Evolutionary conservation across 2,113 vertebrate species (phyloP), one percentile per base, ranked within the genome.

Genomic region (Ophthalmolycus amberensis): DNA sequence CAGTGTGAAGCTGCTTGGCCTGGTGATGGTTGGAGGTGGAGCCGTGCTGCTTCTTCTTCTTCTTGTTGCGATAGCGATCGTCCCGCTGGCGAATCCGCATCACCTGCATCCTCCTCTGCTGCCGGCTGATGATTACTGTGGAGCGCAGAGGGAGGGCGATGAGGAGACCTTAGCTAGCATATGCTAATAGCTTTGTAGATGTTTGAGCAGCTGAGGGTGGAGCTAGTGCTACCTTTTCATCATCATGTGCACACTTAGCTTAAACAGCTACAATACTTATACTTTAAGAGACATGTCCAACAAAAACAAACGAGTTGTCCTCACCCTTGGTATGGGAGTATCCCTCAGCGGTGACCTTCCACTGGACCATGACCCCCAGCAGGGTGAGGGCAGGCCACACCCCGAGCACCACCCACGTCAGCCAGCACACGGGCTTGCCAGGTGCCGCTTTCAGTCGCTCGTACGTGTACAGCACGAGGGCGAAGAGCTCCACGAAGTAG

Each of bases 281-380:
- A 46, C 38, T 42, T 42, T 12, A 42, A 42, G 40, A 42, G 46
- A 25, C n/a, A 27, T 2, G 25, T 29, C 29, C 29, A 29, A 29
- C 29, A 29, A 29, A 29, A 29, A 29, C 29, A 29, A 29, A 29
- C 29, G 29, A 29, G 29, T 48, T 32, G 14, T 71, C 18, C 92
- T 92, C 76, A 98, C 98, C 98, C 95, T 99, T 98, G 0, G 98
- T 99, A 84, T 99, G 98, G 3, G 98, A 99, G 93, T 99, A 99
- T 42, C 97, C 95, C 84, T 99, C 98, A 0, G 96, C 96, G 0
- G 98, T 99, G 92, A 99, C 97, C 84, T 97, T 97, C 97, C 98
- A 99, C 87, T 99, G 98, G 63, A 99, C 95, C 48, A 99, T 86
- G 72, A 98, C 95, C 0, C 98, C 98, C 90, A 99, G 94, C 7